These are phyloP conservation scores for Acronicta aceris DNA, from an alignment of 2,888 invertebrate genomes.

Conservation along the genomic window DNA sequence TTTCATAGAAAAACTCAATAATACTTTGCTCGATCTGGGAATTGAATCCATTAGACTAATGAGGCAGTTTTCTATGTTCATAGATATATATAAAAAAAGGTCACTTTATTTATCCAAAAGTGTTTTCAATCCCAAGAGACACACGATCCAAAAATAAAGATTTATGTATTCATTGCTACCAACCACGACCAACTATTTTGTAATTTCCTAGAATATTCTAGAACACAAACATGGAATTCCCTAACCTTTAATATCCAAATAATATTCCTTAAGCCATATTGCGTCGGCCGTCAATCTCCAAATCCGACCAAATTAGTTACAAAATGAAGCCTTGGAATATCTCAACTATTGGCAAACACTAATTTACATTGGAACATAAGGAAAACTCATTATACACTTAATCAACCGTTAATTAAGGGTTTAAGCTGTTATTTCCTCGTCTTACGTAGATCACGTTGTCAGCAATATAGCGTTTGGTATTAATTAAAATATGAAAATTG, in stretches of 20 bases:
- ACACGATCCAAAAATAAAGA: too few species aligned
- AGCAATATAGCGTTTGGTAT: too few species aligned
- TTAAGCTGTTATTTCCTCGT: constrained; percentile 20
- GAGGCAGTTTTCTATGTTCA: too few species aligned
- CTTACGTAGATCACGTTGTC: background rate
- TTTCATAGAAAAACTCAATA: too few species aligned
- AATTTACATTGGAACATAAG: constrained; percentile 33
- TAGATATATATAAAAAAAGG: too few species aligned
- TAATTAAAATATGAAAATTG: background rate
- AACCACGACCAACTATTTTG: too few species aligned
- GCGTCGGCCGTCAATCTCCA: background rate
- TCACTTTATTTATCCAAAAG: too few species aligned
- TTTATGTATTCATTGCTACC: too few species aligned
- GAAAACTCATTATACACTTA: constrained; percentile 30
- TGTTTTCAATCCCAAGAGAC: too few species aligned
- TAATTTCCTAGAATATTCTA: background rate
- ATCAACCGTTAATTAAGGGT: constrained; percentile 36
- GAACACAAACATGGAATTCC: background rate
- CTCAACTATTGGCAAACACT: constrained; percentile 35
- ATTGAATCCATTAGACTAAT: too few species aligned
- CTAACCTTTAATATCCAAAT: background rate
- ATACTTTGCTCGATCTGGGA: too few species aligned
- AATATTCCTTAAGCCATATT: constrained; percentile 6
- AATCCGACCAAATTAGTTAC: constrained; percentile 21
- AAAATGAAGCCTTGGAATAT: constrained; percentile 33